Evolutionary conservation across 2,797 vertebrate genomes (phyloP).

Genomic region (Psittacula echo): DNA sequence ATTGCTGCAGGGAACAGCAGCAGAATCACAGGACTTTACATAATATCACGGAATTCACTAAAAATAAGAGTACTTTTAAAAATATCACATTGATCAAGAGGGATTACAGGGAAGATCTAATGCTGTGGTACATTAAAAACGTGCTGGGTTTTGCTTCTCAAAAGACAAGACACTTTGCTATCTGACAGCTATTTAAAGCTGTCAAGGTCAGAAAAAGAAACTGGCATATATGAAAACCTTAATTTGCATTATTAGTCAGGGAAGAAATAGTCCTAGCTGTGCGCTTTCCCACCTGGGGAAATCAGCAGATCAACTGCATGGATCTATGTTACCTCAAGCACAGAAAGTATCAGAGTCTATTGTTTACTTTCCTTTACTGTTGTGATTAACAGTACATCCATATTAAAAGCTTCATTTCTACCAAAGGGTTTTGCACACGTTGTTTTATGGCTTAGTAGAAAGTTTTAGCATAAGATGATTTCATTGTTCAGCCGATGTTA

Average conservation of each 20-base stretch:
- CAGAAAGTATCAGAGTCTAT: conserved; percentile 1
- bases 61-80: not conserved
- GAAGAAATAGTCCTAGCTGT: not conserved
- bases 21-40: not conserved
- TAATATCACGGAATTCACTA: conserved; percentile 12
- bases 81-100: not conserved
- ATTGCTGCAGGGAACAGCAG: conserved; percentile 19
- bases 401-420: conserved; percentile 51
- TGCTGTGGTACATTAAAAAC: not conserved
- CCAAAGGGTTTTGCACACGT: conserved; percentile 33
- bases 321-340: not conserved
- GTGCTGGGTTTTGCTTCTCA: conserved; percentile 35
- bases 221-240: not conserved
- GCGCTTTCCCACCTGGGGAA: not conserved
- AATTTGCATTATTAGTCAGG: not conserved
- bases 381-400: conserved; percentile 45
- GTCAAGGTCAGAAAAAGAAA: conserved; percentile 21
- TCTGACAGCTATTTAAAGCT: conserved; percentile 55
- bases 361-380: conserved; percentile 53
- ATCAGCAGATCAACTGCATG: not conserved
- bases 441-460: conserved; percentile 35
- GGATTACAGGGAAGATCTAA: conserved; percentile 24
- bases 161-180: not conserved
- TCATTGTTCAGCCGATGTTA: conserved; percentile 54
- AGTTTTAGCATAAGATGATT: conserved; percentile 47